Percentiles rank a stretch among this genome's conserved stretches.
Conservation (phyloP, 2,113 vertebrate genomes). For the Upupa epops region DNA sequence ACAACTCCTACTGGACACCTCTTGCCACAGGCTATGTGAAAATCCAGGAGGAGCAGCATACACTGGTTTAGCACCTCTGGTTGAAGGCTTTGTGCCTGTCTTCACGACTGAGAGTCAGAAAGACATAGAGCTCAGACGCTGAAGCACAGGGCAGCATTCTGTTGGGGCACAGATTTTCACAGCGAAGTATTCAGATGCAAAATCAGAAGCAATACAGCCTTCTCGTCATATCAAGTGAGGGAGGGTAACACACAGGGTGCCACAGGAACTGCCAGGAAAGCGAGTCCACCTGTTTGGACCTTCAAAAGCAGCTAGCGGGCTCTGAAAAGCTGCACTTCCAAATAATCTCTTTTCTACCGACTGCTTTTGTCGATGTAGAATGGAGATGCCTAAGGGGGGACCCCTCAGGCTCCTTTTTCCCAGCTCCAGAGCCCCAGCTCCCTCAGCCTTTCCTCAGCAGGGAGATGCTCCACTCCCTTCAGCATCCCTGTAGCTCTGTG, state of each 20-base stretch:
- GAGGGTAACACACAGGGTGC: background rate
- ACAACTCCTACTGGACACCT: rapidly evolving
- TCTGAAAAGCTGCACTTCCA: background rate
- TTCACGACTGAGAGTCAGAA: background rate
- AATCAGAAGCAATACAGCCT: background rate
- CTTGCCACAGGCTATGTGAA: slow-evolving; percentile 23
- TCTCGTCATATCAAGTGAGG: background rate
- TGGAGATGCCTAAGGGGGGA: too few species aligned
- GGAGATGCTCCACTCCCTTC: too few species aligned
- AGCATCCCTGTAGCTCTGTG: too few species aligned
- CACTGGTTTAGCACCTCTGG: background rate
- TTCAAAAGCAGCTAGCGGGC: background rate
- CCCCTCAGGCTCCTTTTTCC: too few species aligned
- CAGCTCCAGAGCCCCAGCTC: too few species aligned
- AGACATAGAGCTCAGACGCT: background rate
- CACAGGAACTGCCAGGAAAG: background rate
- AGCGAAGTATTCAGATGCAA: background rate
- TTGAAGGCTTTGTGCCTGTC: background rate
- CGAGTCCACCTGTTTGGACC: background rate
- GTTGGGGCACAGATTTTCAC: background rate
- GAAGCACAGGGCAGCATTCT: background rate
- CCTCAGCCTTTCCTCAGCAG: too few species aligned
- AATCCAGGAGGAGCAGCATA: background rate
- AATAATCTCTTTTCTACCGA: background rate
- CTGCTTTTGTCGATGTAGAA: background rate